Evolutionary conservation across 2,797 vertebrate species (phyloP).

Genomic region (Gallinago stenura): DNA sequence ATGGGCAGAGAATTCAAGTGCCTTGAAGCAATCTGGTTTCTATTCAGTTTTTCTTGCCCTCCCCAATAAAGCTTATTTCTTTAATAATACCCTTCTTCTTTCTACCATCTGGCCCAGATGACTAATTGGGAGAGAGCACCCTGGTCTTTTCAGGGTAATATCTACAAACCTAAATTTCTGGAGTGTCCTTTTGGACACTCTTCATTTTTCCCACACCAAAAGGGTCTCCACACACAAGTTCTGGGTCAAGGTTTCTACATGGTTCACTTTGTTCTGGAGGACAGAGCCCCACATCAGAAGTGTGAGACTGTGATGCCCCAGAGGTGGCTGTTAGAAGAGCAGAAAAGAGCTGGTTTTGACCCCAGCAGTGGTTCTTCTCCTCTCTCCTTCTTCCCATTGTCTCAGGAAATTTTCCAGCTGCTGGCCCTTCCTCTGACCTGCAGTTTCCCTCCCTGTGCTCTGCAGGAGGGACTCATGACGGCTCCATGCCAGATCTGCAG

Average conservation of each 20-base stretch:
- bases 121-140: background rate
- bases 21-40: slow-evolving; percentile 21
- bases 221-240: background rate
- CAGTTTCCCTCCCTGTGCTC: background rate
- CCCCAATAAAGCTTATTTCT: background rate
- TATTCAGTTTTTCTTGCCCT: background rate
- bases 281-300: background rate
- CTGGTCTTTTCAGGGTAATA: background rate
- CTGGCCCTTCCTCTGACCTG: background rate
- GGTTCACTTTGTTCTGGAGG: background rate
- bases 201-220: background rate
- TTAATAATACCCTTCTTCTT: background rate
- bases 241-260: background rate
- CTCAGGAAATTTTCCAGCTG: slow-evolving; percentile 1
- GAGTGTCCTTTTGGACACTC: background rate
- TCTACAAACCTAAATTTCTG: background rate
- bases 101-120: background rate
- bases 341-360: background rate
- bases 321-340: background rate
- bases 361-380: background rate
- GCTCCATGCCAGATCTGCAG: background rate
- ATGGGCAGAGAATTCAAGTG: background rate
- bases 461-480: fast-evolving
- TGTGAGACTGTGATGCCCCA: background rate
- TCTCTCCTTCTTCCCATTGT: background rate